A percentile compares a stretch with the other conserved stretches of the same genome.
These are phyloP conservation scores for Drosophila parvula DNA, from an alignment of 1,140 invertebrate genomes.

Conservation along the genomic window DNA sequence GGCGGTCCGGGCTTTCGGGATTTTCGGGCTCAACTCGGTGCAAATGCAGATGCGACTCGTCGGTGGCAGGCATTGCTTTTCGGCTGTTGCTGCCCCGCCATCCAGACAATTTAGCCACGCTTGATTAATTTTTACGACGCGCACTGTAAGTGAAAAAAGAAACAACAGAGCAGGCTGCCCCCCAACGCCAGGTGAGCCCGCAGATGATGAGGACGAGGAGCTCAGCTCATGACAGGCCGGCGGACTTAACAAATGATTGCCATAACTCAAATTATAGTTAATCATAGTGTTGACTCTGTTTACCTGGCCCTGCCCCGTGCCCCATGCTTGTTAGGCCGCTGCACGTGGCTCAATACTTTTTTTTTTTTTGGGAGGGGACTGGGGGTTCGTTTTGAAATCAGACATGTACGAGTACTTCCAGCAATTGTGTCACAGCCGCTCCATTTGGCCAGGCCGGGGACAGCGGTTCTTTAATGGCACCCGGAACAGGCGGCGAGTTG, in stretches of 20 bases:
- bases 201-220: conserved; percentile 7
- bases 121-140: conserved; percentile 75
- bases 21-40: conserved; percentile 28
- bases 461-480: conserved; percentile 54
- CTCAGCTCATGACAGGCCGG: conserved; percentile 4
- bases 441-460: conserved; percentile 40
- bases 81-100: conserved; percentile 18
- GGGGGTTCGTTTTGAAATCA: conserved; percentile 58
- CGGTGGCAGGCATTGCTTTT: conserved; percentile 38
- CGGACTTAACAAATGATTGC: conserved; percentile 50
- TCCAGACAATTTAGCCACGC: conserved; percentile 76
- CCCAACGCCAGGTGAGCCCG: conserved; percentile 27
- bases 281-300: conserved; percentile 38
- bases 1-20: conserved; percentile 3
- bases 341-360: conserved; percentile 48
- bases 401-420: conserved; percentile 28
- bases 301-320: background rate
- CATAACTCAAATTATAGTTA: conserved; percentile 56
- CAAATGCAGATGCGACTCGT: conserved; percentile 60
- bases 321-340: background rate
- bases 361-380: background rate
- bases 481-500: conserved; percentile 66
- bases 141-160: conserved; percentile 42
- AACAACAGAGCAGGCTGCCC: conserved; percentile 32
- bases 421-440: conserved; percentile 73